Evolutionary conservation across 2,888 invertebrate species (phyloP), one percentile per base, ranked within the genome.

Genomic region (Leptinotarsa juncta): DNA sequence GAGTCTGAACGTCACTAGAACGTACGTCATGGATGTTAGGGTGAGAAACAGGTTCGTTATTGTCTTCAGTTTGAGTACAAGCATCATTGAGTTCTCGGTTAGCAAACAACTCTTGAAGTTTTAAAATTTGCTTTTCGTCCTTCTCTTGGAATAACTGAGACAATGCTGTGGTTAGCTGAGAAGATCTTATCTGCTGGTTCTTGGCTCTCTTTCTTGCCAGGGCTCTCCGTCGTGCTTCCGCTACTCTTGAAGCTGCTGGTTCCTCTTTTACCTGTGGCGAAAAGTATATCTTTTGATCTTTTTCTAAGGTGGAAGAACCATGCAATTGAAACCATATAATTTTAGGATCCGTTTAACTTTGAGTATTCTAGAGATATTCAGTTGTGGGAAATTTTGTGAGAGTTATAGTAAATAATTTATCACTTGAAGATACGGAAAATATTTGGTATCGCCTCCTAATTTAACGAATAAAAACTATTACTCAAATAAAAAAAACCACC

Each of bases 61-160:
- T 91, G 87, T 96, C 95, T 76, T 97, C 97, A 48, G 97, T 97
- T 79, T 88, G 88, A 72, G 95, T 94, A 81, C 93, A 94, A 69
- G 92, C 93, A 83, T 96, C 94, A 78, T 91, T 90, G 85, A 95
- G 95, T 26, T 91, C 91, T 69, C 95, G 95, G 82, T 92, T 92
- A 81, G 93, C 93, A 84, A 91, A 92, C 68, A 94, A 87, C 90
- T 97, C 96, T 87, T 97, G 97, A 72, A 97, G 91, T 90, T 98
- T 97, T 60, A 51, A 51, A 42, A 97, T 92, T 78, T 93, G 93
- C 16, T 55, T 10, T 23, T 42, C 57, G 26, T 69, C 69, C 15
- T 16, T 57, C 18, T 14, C 55, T 55, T 57, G 57, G 49, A 69
- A 48, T 14, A 57, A 55, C 20, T 69, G 69, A 1, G 95, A 95